Base-by-base conservation (phyloP, 2,797 vertebrate genomes). In the Trematomus bernacchii region DNA sequence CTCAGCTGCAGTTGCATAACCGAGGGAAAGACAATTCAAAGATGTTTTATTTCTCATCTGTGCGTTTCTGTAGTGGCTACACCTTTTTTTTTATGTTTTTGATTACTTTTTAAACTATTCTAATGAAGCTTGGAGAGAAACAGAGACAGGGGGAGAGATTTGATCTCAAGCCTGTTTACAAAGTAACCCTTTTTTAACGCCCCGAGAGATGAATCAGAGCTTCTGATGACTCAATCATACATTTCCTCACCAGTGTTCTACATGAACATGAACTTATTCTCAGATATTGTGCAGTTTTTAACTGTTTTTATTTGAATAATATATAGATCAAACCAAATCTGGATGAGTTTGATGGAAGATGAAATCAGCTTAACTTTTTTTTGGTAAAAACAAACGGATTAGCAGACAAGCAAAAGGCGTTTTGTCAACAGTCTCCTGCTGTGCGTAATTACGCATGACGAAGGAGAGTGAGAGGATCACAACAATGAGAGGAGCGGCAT, bases 1-100 rank as follows among this genome's bases (percentile, higher is more conserved):
- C 88, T 91, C 82, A 86, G 71, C 82, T 73, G 80, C 27, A 21
- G 64, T 93, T 93, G 86, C 89, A 76, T 89, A 93, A 91, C 0
- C 2, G 66, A 52, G 60, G 47, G 51, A 55, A 42, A 65, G n/a
- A 27, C 59, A 4, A 30, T 59, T 68, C 50, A 3, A 27, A 43
- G 16, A 0, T 52, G 40, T 51, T 50, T 8, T 16, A 9, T 58
- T 11, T 51, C 2, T 37, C 19, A 27, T 57, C 19, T 42, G n/a
- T 51, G 11, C 0, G 10, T 42, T 16, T 43, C 43, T 46, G 46
- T n/a, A 42, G 18, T 47, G 43, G 6, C 30, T n/a, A 8, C 37
- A n/a, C n/a, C 30, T 75, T 60, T 33, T 30, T 27, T 5, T 27
- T 23, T 2, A 37, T 37, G 37, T n/a, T 10, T 60, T 0, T 14